Percentiles rank a stretch among this genome's conserved stretches.
These are phyloP conservation scores for Meiosimyza platycephala DNA, from an alignment of 2,888 invertebrate species.

Conservation along the genomic window DNA sequence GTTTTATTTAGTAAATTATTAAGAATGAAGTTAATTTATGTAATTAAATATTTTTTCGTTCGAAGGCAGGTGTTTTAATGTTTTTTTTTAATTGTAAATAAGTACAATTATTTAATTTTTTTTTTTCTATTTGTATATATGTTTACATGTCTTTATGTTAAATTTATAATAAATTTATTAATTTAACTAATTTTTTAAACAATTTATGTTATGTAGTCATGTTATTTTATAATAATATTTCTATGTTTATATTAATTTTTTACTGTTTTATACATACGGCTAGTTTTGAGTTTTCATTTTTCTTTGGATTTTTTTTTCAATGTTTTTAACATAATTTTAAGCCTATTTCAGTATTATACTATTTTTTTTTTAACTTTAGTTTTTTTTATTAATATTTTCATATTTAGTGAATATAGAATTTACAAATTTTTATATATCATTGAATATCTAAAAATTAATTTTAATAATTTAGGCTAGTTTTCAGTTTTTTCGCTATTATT, in stretches of 20 bases:
- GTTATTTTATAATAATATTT: neutral
- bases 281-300: constrained; percentile 21
- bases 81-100: constrained; percentile 20
- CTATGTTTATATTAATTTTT: neutral
- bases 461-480: constrained; percentile 26
- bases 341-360: neutral
- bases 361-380: neutral
- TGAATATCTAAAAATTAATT: constrained; percentile 23
- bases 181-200: constrained; percentile 12
- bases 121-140: constrained; percentile 19
- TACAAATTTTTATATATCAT: constrained; percentile 22
- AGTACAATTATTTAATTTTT: constrained; percentile 8
- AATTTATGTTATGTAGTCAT: no score
- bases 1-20: constrained; percentile 29
- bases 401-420: constrained; percentile 20
- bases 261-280: constrained; percentile 27
- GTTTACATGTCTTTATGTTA: constrained; percentile 13
- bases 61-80: constrained; percentile 31
- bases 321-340: constrained; percentile 13
- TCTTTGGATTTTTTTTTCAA: neutral
- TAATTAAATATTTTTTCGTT: constrained; percentile 26
- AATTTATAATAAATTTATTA: constrained; percentile 11
- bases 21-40: constrained; percentile 31
- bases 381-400: neutral
- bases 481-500: constrained; percentile 16